phyloP scores from a whole-genome alignment of 2,888 invertebrate species.

The Euproctis similis region DNA sequence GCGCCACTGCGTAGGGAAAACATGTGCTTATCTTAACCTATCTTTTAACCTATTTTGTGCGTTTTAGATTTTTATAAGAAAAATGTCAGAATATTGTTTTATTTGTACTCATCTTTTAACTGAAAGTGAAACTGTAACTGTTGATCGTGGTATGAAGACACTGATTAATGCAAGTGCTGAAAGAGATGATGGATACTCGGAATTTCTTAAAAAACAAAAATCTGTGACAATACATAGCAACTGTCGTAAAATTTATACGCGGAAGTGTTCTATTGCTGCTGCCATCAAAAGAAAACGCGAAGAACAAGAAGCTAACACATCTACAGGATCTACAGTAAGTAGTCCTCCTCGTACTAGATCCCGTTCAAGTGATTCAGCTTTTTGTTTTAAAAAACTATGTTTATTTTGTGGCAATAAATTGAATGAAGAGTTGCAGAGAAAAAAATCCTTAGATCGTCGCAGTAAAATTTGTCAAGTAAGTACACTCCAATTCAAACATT shows the following conservation, averaged over 20 bases:
- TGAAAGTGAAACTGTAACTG: slow-evolving; percentile 8
- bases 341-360: slow-evolving; percentile 1
- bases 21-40: slow-evolving; percentile 6
- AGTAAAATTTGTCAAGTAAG: slow-evolving; percentile 6
- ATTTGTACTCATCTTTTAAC: slow-evolving; percentile 6
- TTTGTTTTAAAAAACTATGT: slow-evolving; percentile 6
- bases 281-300: slow-evolving; percentile 1
- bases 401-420: slow-evolving; percentile 8
- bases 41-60: slow-evolving; percentile 5
- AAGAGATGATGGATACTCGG: slow-evolving; percentile 8
- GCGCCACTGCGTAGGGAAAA: slow-evolving; percentile 7
- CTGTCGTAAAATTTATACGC: not conserved
- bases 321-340: too few species aligned
- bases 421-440: slow-evolving; percentile 8
- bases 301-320: not conserved
- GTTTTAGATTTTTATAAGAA: slow-evolving; percentile 5
- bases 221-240: slow-evolving; percentile 7
- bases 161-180: slow-evolving; percentile 10
- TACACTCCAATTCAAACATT: slow-evolving; percentile 5
- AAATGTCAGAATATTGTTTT: slow-evolving; percentile 8
- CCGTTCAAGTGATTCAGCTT: slow-evolving; percentile 1
- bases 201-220: slow-evolving; percentile 8
- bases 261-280: not conserved
- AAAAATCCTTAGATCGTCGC: slow-evolving; percentile 4
- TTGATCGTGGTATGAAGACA: slow-evolving; percentile 11